Evolutionary conservation across 2,888 invertebrate species (phyloP), one percentile per base, ranked within the genome.

Genomic region (Parasteatoda lunata): DNA sequence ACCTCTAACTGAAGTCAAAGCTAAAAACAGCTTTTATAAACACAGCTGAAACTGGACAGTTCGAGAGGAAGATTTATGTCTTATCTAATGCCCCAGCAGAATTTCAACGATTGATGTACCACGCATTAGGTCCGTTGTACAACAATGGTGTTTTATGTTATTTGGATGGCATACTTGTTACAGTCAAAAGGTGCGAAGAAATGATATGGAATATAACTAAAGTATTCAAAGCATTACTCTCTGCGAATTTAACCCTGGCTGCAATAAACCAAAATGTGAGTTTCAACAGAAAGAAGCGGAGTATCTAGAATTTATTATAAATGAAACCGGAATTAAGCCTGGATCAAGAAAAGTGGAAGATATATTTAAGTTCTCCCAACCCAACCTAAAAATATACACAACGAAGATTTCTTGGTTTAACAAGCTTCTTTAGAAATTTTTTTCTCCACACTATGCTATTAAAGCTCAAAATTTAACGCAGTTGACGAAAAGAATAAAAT

Each of bases 241-340:
- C 13, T n/a, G 48, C 71, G 9, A 71, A 71, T 5, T 48, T 71
- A 71, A 71, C 51, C 6, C n/a, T 71, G 30, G 1, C 30, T 30
- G 47, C 5, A 71, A 48, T 51, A n/a, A n/a, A 71, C n/a, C 48
- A 48, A 48, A 71, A 71, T 8, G 71, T 47, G 71, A 71, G 3
- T 71, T 71, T 71, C 0, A 4, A 11, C 3, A 70, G 47, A 5
- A 70, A 51, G 48, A 71, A 71, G 48, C 9, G 11, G 71, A 71
- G 48, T 47, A 71, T 51, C 48, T 71, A 8, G 48, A 3, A 47
- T 71, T 48, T 71, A 71, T 71, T 5, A 47, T 71, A 45, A 48
- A 47, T n/a, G 7, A 71, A 71, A 47, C 5, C 11, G 48, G 11
- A 71, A 47, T 71, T 47, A 71, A 71, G 4, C 71, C 48, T 30